Conservation (phyloP, 2,888 invertebrate genomes). For the Chorisops tibialis region DNA sequence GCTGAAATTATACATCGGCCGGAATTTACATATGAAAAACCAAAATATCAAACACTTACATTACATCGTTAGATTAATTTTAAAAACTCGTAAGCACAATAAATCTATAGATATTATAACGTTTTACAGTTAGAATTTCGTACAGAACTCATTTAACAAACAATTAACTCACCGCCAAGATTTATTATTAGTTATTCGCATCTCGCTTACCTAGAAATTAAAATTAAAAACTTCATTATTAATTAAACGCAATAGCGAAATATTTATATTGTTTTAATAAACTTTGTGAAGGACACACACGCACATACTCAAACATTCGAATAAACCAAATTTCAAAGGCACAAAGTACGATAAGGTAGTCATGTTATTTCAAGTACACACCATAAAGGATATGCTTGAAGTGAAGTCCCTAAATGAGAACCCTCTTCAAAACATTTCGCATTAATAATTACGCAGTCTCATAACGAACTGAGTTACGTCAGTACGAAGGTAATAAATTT, state of each 20-base stretch:
- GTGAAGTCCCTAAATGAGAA: slow-evolving; percentile 10
- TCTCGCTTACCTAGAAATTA: slow-evolving; percentile 16
- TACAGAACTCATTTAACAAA: not conserved
- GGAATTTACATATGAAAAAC: too few relatives aligned
- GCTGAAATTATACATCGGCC: too few relatives aligned
- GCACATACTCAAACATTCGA: not conserved
- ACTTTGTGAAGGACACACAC: not conserved
- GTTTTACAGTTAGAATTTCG: too few relatives aligned
- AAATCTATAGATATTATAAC: too few relatives aligned
- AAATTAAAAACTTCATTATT: slow-evolving; percentile 21
- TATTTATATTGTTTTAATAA: slow-evolving; percentile 3
- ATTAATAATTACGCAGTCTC: slow-evolving; percentile 19
- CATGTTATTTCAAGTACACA: not conserved
- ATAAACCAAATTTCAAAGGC: not conserved
- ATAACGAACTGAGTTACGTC: slow-evolving; percentile 5
- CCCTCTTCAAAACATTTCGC: not conserved
- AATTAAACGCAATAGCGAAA: slow-evolving; percentile 15
- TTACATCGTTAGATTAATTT: too few relatives aligned
- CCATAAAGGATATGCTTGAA: not conserved
- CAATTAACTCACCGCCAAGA: slow-evolving; percentile 14
- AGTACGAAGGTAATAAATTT: slow-evolving; percentile 12
- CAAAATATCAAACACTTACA: too few relatives aligned
- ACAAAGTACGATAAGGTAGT: not conserved
- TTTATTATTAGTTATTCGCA: not conserved
- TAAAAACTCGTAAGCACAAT: too few relatives aligned